These are phyloP conservation scores for Grapholita molesta DNA, from an alignment of 1,140 invertebrate species.

Conservation along the genomic window DNA sequence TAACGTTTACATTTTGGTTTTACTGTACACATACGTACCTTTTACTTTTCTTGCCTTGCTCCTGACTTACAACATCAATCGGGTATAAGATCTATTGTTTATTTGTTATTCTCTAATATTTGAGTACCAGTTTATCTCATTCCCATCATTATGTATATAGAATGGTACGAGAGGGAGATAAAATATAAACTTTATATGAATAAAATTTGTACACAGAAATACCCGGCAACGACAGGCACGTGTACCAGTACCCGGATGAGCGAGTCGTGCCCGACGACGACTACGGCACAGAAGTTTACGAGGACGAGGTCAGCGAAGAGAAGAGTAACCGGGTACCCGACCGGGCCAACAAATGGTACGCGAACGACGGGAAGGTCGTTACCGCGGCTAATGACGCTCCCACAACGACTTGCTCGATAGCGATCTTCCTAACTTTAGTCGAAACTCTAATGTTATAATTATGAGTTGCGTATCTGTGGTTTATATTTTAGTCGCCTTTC, in stretches of 20 bases:
- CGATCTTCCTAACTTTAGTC: constrained; percentile 40
- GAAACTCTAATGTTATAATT: constrained; percentile 32
- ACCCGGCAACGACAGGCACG: constrained; percentile 65
- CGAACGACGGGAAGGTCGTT: constrained; percentile 61
- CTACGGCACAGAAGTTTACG: constrained; percentile 62
- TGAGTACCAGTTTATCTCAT: no score
- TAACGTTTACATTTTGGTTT: no score
- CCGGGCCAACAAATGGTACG: constrained; percentile 71
- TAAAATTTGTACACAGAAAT: constrained; percentile 56
- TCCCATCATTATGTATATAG: no score
- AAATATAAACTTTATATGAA: no score
- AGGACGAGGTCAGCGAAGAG: constrained; percentile 50
- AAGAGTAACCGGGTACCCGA: constrained; percentile 67
- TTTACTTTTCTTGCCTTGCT: no score
- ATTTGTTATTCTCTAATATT: no score
- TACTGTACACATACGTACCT: no score
- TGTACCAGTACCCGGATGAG: constrained; percentile 64
- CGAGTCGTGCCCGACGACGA: constrained; percentile 58
- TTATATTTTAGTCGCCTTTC: background rate
- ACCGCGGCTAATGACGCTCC: constrained; percentile 34
- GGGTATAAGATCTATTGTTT: no score
- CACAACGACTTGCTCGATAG: constrained; percentile 22
- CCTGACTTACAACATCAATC: no score
- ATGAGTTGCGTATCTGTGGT: constrained; percentile 19
- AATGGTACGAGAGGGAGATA: no score